Percentiles rank a stretch among this genome's conserved stretches.
Evolutionary conservation across 2,797 vertebrate species (phyloP).

Genomic region (Sebastes hubbsi): DNA sequence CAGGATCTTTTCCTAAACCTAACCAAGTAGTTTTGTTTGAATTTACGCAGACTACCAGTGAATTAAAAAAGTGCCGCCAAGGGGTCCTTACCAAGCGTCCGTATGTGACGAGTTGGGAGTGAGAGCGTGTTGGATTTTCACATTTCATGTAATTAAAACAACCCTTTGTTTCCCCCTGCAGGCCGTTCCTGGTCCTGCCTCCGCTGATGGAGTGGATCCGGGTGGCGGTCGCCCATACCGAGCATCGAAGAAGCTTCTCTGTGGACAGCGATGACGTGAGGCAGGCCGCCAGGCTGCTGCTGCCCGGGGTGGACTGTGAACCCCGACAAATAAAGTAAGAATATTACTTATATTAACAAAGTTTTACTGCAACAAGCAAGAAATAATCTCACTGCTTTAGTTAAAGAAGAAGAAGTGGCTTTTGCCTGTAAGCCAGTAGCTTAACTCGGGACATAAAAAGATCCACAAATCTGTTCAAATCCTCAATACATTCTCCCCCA

Average conservation of each 20-base stretch:
- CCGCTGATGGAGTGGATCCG: constrained; percentile 89
- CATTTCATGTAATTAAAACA: not conserved
- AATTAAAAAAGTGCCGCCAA: not conserved
- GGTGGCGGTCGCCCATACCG: constrained; percentile 84
- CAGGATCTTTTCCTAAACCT: not conserved
- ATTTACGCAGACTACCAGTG: not conserved
- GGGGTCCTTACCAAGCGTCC: not conserved
- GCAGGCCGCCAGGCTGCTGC: constrained; percentile 84
- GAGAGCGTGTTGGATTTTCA: not conserved
- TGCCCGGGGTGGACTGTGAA: constrained; percentile 86
- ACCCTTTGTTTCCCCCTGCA: constrained; percentile 47
- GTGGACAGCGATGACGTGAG: constrained; percentile 87
- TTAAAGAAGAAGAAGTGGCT: too few relatives aligned
- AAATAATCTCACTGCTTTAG: too few relatives aligned
- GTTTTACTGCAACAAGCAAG: too few relatives aligned
- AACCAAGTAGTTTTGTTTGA: not conserved
- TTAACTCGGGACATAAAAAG: not conserved
- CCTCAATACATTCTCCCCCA: not conserved
- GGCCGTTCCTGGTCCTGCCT: constrained; percentile 84
- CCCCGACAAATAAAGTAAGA: constrained; percentile 84
- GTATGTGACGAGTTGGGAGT: not conserved
- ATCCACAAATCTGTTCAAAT: not conserved
- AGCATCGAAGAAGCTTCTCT: constrained; percentile 83
- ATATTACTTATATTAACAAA: not conserved
- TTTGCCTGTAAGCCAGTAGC: not conserved